Percentiles rank a stretch among this genome's conserved stretches.
Conservation (phyloP, 2,888 invertebrate species). For the Argynnis bischoffii region DNA sequence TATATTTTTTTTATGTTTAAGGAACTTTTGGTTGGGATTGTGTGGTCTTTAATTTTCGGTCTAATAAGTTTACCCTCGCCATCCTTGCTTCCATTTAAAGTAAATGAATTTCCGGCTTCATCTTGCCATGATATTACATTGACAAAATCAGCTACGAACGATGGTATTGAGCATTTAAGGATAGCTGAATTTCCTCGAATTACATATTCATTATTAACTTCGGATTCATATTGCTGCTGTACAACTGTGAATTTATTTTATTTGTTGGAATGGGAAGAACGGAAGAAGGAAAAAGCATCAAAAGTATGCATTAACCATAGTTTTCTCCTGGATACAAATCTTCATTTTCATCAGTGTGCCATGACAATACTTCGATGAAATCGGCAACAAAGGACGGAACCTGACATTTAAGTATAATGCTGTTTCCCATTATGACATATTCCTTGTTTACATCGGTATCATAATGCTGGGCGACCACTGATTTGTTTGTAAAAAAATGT, state of each 20-base stretch:
- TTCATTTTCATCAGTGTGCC: slow-evolving; percentile 90
- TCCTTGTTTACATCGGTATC: slow-evolving; percentile 93
- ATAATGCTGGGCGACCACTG: slow-evolving; percentile 91
- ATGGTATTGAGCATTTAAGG: slow-evolving; percentile 94
- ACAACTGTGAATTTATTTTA: slow-evolving; percentile 85
- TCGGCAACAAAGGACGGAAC: slow-evolving; percentile 94
- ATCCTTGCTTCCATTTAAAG: slow-evolving; percentile 60
- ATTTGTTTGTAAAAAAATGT: slow-evolving; percentile 33
- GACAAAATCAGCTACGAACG: slow-evolving; percentile 96
- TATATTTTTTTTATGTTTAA: slow-evolving; percentile 29
- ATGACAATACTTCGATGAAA: slow-evolving; percentile 90
- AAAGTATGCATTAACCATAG: slow-evolving; percentile 75
- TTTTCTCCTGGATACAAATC: slow-evolving; percentile 85
- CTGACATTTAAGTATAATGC: slow-evolving; percentile 90
- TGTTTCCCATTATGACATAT: slow-evolving; percentile 91
- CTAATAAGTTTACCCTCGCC: slow-evolving; percentile 59
- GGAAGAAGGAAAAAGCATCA: slow-evolving; percentile 18
- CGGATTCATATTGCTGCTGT: slow-evolving; percentile 94
- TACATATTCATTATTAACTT: slow-evolving; percentile 95
- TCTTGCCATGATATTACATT: slow-evolving; percentile 93
- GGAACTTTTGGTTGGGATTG: slow-evolving; percentile 26
- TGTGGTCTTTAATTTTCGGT: slow-evolving; percentile 32
- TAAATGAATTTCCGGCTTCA: slow-evolving; percentile 84
- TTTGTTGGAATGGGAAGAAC: slow-evolving; percentile 37
- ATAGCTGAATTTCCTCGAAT: slow-evolving; percentile 95